These are phyloP conservation scores for Ciconia nigra DNA, from an alignment of 2,797 vertebrate genomes.

Conservation along the genomic window DNA sequence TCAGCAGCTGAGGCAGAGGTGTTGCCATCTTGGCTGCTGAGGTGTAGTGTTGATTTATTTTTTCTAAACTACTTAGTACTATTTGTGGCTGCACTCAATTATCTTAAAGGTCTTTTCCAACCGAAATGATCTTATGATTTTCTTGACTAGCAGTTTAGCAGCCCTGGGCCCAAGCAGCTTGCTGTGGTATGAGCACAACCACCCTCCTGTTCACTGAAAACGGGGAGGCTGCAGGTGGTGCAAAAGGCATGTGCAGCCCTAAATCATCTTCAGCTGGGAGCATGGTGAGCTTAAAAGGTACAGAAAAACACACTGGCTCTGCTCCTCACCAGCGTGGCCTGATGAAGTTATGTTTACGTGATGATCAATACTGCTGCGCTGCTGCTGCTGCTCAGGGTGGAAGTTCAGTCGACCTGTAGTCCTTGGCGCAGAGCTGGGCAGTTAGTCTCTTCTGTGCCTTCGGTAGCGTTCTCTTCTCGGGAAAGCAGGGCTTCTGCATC, in stretches of 20 bases:
- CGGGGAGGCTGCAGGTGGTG: not conserved
- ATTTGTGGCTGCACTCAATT: not conserved
- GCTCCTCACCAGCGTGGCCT: accelerated
- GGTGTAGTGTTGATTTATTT: no score
- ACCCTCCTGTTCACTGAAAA: accelerated
- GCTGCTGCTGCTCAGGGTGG: not conserved
- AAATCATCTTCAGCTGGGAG: no score
- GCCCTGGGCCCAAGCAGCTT: accelerated
- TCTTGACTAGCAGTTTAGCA: not conserved
- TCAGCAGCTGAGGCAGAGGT: no score
- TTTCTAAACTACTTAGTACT: no score
- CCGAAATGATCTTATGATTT: not conserved
- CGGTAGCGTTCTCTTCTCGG: no score
- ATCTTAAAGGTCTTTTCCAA: not conserved
- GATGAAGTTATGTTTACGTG: not conserved
- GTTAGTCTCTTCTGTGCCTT: no score
- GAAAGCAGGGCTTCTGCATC: not conserved
- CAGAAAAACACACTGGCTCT: accelerated
- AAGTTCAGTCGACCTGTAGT: not conserved
- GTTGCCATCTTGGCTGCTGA: not conserved
- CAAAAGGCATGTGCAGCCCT: not conserved
- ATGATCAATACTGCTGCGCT: accelerated
- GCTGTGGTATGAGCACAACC: accelerated
- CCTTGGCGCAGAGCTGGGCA: not conserved
- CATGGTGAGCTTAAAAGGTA: accelerated